These are phyloP conservation scores for Andrena haemorrhoa DNA, from an alignment of 2,888 invertebrate species.

Conservation along the genomic window DNA sequence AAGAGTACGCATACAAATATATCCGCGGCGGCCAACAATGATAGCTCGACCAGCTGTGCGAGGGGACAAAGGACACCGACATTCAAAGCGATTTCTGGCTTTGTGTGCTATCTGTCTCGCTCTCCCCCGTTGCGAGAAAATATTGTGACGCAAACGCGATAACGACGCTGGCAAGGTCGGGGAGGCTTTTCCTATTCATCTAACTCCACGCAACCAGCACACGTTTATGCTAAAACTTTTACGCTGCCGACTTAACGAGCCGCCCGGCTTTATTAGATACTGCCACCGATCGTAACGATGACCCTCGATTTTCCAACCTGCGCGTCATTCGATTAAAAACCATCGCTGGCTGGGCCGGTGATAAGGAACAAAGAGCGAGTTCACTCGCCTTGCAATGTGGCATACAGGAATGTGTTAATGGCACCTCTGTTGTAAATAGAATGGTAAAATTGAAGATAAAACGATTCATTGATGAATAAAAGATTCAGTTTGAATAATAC, in stretches of 20 bases:
- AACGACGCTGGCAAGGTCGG: constrained; percentile 64
- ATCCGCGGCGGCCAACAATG: constrained; percentile 23
- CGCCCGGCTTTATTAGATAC: constrained; percentile 2
- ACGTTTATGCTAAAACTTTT: constrained; percentile 39
- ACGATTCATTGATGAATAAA: no score
- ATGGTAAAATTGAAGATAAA: no score
- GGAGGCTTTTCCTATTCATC: constrained; percentile 68
- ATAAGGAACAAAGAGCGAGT: no score
- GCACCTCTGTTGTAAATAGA: no score
- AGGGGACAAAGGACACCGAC: constrained; percentile 64
- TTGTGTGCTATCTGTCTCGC: constrained; percentile 25
- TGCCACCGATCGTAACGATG: not conserved
- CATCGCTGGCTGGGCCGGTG: no score
- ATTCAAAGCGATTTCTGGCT: constrained; percentile 62
- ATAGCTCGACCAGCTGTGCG: constrained; percentile 60
- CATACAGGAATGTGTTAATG: no score
- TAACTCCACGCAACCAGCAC: constrained; percentile 41
- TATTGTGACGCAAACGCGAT: constrained; percentile 70
- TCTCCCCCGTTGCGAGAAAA: constrained; percentile 54
- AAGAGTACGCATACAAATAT: constrained; percentile 8
- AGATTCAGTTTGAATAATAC: no score
- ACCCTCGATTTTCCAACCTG: not conserved
- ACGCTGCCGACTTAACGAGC: constrained; percentile 14
- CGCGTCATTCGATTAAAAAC: not conserved
- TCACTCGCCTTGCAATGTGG: no score